Percentiles rank a stretch among this genome's conserved stretches.
phyloP scores from a whole-genome alignment of 2,113 vertebrate species.

The Megaleporinus macrocephalus region DNA sequence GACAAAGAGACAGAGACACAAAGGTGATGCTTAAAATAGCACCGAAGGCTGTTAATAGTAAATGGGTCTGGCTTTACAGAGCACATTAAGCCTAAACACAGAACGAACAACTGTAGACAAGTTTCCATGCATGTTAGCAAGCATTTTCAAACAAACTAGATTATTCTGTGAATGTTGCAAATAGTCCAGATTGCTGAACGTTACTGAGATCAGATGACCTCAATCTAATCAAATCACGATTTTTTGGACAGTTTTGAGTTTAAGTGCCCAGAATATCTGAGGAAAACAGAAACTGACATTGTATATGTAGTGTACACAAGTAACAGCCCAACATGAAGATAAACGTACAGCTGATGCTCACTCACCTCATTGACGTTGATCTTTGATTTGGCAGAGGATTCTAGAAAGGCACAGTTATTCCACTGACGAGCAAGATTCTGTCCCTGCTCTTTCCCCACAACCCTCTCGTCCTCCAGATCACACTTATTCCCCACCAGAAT shows the following conservation, averaged over 20 bases:
- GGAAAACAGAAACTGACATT: background rate
- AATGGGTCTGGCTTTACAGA: background rate
- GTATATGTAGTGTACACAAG: no score
- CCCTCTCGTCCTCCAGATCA: constrained; percentile 97
- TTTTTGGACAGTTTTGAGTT: no score
- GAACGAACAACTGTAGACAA: background rate
- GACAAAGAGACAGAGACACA: constrained; percentile 14
- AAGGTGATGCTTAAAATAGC: background rate
- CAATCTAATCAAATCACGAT: background rate
- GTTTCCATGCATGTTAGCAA: background rate
- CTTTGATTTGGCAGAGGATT: constrained; percentile 99
- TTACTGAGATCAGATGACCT: background rate
- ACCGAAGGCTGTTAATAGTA: background rate
- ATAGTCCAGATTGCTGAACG: background rate
- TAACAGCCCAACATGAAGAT: background rate
- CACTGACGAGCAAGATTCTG: constrained; percentile 98
- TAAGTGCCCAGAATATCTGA: no score
- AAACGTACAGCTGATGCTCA: background rate
- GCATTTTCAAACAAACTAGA: background rate
- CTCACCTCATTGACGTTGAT: constrained; percentile 99
- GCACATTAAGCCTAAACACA: background rate
- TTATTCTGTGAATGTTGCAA: no score
- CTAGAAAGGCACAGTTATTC: constrained; percentile 99
- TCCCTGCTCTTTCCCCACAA: constrained; percentile 98
- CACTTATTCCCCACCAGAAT: constrained; percentile 99